Evolutionary conservation across 1,140 invertebrate species (phyloP), one percentile per base, ranked within the genome.

Genomic region (Drosophila santomea): DNA sequence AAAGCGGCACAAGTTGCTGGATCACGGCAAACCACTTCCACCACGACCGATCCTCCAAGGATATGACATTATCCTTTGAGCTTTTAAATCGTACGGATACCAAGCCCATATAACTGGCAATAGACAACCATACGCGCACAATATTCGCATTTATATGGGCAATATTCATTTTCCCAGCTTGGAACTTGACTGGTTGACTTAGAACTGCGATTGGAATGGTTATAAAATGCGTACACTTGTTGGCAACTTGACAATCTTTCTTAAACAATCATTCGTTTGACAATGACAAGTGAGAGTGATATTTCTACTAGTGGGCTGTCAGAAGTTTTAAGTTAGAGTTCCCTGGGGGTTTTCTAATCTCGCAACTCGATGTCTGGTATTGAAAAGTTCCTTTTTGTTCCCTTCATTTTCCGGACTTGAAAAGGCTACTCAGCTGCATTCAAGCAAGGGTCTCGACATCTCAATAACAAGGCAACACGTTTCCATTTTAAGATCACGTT

Each of bases 401-500:
- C 20, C 20, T 63, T 51, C 14, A 17, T 50, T 36, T 50, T 15
- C 12, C 14, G n/a, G 14, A n/a, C 17, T 48, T 14, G 0, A 15
- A 32, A 17, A 39, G 17, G 17, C 23, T 20, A 17, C 14, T 10
- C 3, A 20, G 43, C 12, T 5, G 7, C 17, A 6, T 23, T 32
- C 7, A 32, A 32, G 7, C 28, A 10, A 8, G 32, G 8, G 2
- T 32, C 47, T 38, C 25, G 44, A 71, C 64, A 69, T 71, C 64
- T 71, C 43, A 39, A 71, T 71, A 69, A 55, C 23, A 51, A 41
- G 52, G 44, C 44, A 28, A 14, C 51, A 71, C 67, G 68, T 71
- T 71, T 41, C 32, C 43, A 57, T 71, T 71, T 57, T n/a, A 8
- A 12, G 52, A 71, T 71, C 68, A 71, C 68, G 68, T 71, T 71